Base-by-base conservation (phyloP, 2,888 invertebrate genomes). In the Andrena fulva region DNA sequence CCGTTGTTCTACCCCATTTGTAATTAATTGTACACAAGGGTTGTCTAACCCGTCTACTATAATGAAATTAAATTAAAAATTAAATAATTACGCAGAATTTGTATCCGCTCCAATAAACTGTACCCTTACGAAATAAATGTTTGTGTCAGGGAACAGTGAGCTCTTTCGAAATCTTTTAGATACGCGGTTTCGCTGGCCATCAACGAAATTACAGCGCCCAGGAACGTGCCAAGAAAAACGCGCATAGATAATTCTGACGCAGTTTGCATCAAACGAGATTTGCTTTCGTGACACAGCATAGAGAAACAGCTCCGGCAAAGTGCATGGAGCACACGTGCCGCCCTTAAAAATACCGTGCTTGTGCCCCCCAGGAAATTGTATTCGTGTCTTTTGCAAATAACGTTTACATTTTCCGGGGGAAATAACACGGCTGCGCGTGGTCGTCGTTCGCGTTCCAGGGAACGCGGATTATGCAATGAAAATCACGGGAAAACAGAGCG, bases 181-280 rank as follows among this genome's bases (percentile, higher is more conserved):
- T 1, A 16, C 33, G 12, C 8, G 10, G 42, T 50, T 33, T 10
- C 24, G 35, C 48, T 50, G 50, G 33, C 33, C 35, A 50, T 64
- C 42, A 63, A 29, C 27, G 20, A 33, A 29, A 69, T 56, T 59
- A n/a, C 48, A n/a, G 29, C 10, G 31, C 60, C 10, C 52, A 54
- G 54, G 68, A 77, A 42, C 62, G 27, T 20, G 54, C 33, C 10
- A 29, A 10, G 31, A 54, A 48, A 79, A 74, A 70, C 66, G 8
- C 12, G 7, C 10, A 1, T 52, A 70, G 69, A 74, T 66, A 74
- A 74, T 69, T 69, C 69, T n/a, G 42, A 60, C 29, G 59, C 33
- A 31, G 67, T 80, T 77, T 71, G 27, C 54, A 63, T 67, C 71
- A 71, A 77, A 63, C 56, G 71, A 63, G 71, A 80, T 72, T 68